Evolutionary conservation across 2,888 invertebrate species (phyloP).

Genomic region (Chrysolina oricalcia): DNA sequence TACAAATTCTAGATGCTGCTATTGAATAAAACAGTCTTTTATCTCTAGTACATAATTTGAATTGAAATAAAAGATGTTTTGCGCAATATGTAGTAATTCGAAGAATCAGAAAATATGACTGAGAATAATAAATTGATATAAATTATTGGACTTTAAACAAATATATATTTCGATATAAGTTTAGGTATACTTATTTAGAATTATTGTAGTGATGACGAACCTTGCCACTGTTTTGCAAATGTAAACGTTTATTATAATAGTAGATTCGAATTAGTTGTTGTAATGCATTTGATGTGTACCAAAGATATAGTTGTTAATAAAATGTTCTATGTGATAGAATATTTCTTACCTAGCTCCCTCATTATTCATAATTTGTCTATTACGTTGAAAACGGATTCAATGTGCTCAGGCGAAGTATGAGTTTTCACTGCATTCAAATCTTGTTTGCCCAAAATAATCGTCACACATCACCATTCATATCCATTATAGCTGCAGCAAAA

Average conservation of each 20-base stretch:
- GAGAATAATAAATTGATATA: no score
- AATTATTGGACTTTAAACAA: not conserved
- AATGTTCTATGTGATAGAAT: slow-evolving; percentile 18
- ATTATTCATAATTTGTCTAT: not conserved
- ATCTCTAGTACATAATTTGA: no score
- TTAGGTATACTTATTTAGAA: not conserved
- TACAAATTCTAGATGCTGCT: not conserved
- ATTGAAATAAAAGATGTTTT: no score
- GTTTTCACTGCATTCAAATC: not conserved
- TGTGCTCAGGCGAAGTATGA: not conserved
- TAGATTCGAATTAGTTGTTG: slow-evolving; percentile 30
- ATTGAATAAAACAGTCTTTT: not conserved
- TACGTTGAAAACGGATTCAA: no score
- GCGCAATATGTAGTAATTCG: no score
- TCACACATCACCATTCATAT: slow-evolving; percentile 12
- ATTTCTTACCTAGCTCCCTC: not conserved
- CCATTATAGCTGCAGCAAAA: slow-evolving; percentile 10
- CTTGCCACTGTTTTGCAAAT: not conserved
- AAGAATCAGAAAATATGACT: no score
- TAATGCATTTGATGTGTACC: slow-evolving; percentile 49
- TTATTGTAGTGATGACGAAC: not conserved
- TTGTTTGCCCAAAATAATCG: not conserved
- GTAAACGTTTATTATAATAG: not conserved
- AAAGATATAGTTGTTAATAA: slow-evolving; percentile 55
- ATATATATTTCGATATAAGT: not conserved